These are phyloP conservation scores for Sinopyrophorus schimmeli DNA, from an alignment of 2,888 invertebrate genomes.

Conservation along the genomic window DNA sequence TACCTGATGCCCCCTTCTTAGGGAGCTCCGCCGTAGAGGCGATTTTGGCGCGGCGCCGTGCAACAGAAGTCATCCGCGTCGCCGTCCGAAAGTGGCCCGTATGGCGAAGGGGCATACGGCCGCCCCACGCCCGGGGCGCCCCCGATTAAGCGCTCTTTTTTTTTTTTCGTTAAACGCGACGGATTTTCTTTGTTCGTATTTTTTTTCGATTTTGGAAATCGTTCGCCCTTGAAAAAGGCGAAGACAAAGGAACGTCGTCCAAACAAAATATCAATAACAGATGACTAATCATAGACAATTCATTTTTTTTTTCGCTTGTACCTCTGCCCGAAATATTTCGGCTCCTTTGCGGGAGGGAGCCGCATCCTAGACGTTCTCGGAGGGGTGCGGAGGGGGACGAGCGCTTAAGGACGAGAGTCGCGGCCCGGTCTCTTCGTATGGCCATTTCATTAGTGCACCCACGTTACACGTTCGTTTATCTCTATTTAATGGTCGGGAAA, in stretches of 20 bases:
- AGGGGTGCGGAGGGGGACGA: slow-evolving; percentile 16
- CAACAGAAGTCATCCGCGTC: slow-evolving; percentile 47
- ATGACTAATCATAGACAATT: slow-evolving; percentile 18
- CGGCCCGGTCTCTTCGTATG: slow-evolving; percentile 17
- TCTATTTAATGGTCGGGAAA: slow-evolving; percentile 37
- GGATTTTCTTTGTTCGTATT: slow-evolving; percentile 16
- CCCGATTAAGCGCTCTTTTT: slow-evolving; percentile 31
- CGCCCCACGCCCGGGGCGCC: slow-evolving; percentile 11
- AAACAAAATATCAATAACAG: slow-evolving; percentile 7
- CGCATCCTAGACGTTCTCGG: slow-evolving; percentile 31
- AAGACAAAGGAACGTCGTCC: too few species aligned
- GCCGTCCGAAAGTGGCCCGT: slow-evolving; percentile 31
- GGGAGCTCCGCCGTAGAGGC: slow-evolving; percentile 45
- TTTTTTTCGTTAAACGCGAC: slow-evolving; percentile 27
- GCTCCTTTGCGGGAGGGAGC: slow-evolving; percentile 28
- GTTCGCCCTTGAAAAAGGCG: too few species aligned
- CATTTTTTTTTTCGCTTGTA: slow-evolving; percentile 16
- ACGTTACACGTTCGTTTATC: slow-evolving; percentile 39
- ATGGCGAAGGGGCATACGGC: slow-evolving; percentile 22
- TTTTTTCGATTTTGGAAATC: too few species aligned
- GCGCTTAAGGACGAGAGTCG: slow-evolving; percentile 26
- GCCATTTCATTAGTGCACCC: slow-evolving; percentile 34
- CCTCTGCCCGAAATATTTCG: slow-evolving; percentile 28
- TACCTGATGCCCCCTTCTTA: slow-evolving; percentile 48
- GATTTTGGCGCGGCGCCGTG: slow-evolving; percentile 44